Percentiles rank a stretch among this genome's conserved stretches.
These are phyloP conservation scores for Drosophila sulfurigaster DNA, from an alignment of 1,140 invertebrate species.

Conservation along the genomic window DNA sequence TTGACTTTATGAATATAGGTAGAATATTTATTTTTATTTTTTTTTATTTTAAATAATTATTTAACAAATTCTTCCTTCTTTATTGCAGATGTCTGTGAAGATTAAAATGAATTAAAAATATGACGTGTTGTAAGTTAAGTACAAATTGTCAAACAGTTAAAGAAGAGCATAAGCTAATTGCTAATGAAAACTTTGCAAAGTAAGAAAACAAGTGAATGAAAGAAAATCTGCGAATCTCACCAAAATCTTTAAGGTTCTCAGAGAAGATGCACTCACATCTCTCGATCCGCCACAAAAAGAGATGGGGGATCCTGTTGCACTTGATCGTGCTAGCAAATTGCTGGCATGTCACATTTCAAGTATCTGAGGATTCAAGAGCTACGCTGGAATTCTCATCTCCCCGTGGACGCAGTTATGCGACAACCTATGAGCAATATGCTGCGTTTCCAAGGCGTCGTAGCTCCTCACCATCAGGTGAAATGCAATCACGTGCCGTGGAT, in stretches of 20 bases:
- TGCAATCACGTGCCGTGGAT: slow-evolving; percentile 94
- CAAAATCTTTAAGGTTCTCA: slow-evolving; percentile 28
- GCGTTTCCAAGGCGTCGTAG: slow-evolving; percentile 76
- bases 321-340: slow-evolving; percentile 40
- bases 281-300: slow-evolving; percentile 10
- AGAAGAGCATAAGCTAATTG: slow-evolving; percentile 35
- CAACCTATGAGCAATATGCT: slow-evolving; percentile 75
- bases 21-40: too few relatives aligned
- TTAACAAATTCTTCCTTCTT: background rate
- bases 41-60: background rate
- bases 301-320: slow-evolving; percentile 41
- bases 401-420: slow-evolving; percentile 71
- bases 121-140: slow-evolving; percentile 40
- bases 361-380: slow-evolving; percentile 20
- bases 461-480: slow-evolving; percentile 86
- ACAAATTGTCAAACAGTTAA: slow-evolving; percentile 28
- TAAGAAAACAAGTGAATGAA: slow-evolving; percentile 33
- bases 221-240: slow-evolving; percentile 18
- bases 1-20: too few relatives aligned
- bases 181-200: slow-evolving; percentile 45
- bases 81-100: slow-evolving; percentile 37
- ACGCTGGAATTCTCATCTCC: slow-evolving; percentile 51
- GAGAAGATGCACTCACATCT: slow-evolving; percentile 48
- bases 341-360: slow-evolving; percentile 16
- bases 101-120: slow-evolving; percentile 28